Evolutionary conservation across 1,140 invertebrate genomes (phyloP), one percentile per base, ranked within the genome.

Genomic region (Tetraneura akinire): DNA sequence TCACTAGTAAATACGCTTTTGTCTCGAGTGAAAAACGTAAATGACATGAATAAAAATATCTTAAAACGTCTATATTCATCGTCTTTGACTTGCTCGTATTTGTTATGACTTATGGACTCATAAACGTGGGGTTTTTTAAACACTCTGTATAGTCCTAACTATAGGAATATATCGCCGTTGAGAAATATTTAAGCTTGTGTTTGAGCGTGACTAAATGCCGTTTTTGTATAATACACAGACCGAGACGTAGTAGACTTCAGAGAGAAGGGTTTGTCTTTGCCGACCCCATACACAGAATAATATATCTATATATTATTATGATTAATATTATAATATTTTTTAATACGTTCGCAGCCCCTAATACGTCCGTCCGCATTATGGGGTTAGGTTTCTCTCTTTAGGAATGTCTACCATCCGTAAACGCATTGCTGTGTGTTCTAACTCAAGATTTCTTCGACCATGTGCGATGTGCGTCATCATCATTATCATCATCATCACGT

Each of bases 181-280:
- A n/a, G n/a, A n/a, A n/a, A n/a, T n/a, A n/a, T n/a, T n/a, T n/a
- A 29, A 23, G 26, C 32, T 6, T 66, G 8, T 53, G 51, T 47
- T 53, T 32, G 49, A 51, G 71, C 71, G 71, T 74, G 71, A 74
- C 51, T 37, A 42, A 74, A 74, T 74, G 71, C 55, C 71, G 51
- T 51, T 53, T 74, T 55, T 51, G 42, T 57, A 21, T 14, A 14
- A 14, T 47, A 14, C 45, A 47, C n/a, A 23, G 64, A 68, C 64
- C 5, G 14, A 18, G 37, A 13, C 6, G 2, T 32, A 32, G 11
- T 23, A 11, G 21, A 68, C n/a, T 29, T 18, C 13, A 66, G 16
- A 42, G 11, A 45, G n/a, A 66, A 42, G 64, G 64, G 64, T 45
- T 23, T 26, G 64, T 45, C 37, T 68, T 68, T 37, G 32, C 32